Evolutionary conservation across 2,797 vertebrate genomes (phyloP), one percentile per base, ranked within the genome.

Genomic region (Propithecus perrieri): DNA sequence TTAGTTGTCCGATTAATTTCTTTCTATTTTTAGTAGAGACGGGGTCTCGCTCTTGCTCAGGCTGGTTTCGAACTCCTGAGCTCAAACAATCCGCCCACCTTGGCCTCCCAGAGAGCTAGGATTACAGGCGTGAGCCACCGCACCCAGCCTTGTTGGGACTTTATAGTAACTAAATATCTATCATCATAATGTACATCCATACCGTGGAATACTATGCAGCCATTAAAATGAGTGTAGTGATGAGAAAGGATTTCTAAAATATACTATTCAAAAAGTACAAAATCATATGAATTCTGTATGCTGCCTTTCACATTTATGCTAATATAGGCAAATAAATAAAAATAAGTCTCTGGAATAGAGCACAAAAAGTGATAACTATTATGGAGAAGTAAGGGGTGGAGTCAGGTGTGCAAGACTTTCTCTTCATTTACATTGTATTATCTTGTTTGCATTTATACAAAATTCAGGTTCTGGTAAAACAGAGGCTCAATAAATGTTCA

Each of bases 251-350:
- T n/a, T 46, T 46, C 48, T 75, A 69, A 89, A 78, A 88, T 59
- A 87, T 0, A 38, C 7, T 86, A 26, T 57, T 46, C 12, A 86
- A 69, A 55, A 69, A 46, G 30, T 67, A 20, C 26, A 88, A 92
- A 89, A 14, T 38, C 13, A 38, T 33, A 74, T 48, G 55, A 46
- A 71, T 43, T 85, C 65, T 94, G 7, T 81, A 53, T 35, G 4
- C 18, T 72, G 46, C 35, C 41, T 30, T 18, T 76, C 61, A 8
- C 63, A 65, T 65, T n/a, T 65, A 65, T 65, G 33, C 33, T 65
- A 65, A n/a, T 41, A 57, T 28, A 41, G n/a, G 28, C 74, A 96
- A 91, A 91, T 50, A 96, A 93, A 91, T 50, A 65, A 92, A 92
- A 93, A 30, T 57, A 59, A 72, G 14, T 85, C 30, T 88, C 71